Evolutionary conservation across 2,888 invertebrate species (phyloP).

Genomic region (Pharmacophagus antenor): DNA sequence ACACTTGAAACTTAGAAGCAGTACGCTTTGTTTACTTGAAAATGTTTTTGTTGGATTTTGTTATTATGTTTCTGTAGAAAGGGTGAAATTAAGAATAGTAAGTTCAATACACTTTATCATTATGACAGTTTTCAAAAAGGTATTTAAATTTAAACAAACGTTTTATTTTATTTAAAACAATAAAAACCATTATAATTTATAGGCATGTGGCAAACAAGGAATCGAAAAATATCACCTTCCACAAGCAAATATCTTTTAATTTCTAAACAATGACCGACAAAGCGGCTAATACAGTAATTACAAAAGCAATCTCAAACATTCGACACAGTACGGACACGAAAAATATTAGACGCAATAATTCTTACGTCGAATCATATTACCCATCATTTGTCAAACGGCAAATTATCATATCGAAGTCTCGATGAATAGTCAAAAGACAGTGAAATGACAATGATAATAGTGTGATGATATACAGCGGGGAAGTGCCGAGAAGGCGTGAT

Average conservation of each 20-base stretch:
- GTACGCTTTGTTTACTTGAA: conserved; percentile 39
- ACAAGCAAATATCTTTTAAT: too few relatives aligned
- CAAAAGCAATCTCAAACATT: conserved; percentile 11
- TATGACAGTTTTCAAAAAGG: background rate
- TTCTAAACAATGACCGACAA: too few relatives aligned
- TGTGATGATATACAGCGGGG: conserved; percentile 43
- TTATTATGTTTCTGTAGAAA: conserved; percentile 14
- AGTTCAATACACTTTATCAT: background rate
- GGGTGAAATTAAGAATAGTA: conserved; percentile 21
- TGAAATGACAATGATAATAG: conserved; percentile 52
- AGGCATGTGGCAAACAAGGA: background rate
- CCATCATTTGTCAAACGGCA: conserved; percentile 53
- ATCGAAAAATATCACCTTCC: background rate
- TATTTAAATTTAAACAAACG: conserved; percentile 5
- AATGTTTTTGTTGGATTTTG: conserved; percentile 39
- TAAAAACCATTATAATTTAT: background rate
- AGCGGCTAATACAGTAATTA: conserved; percentile 7
- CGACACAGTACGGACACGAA: conserved; percentile 26
- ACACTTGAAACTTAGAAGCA: conserved; percentile 36
- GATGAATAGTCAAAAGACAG: conserved; percentile 47
- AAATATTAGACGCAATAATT: conserved; percentile 31
- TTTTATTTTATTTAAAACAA: background rate
- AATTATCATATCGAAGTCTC: conserved; percentile 52
- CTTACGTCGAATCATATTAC: conserved; percentile 36
- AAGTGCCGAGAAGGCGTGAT: conserved; percentile 52